Conservation (phyloP, 1,140 invertebrate genomes). For the Alviniconcha marisindica region DNA sequence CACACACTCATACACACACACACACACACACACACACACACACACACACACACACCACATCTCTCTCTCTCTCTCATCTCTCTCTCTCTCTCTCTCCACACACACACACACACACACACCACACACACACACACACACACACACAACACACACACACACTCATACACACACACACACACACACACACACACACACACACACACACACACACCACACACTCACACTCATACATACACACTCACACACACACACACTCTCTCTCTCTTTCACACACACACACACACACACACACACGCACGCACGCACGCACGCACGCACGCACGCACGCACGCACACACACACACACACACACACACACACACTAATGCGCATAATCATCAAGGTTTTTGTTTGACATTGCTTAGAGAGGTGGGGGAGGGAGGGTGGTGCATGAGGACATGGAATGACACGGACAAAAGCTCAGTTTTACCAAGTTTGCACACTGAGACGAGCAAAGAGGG, state of each 20-base stretch:
- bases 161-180: too few relatives aligned
- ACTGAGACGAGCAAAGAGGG: neutral
- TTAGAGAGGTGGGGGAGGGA: too few relatives aligned
- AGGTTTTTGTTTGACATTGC: too few relatives aligned
- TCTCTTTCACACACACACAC: neutral
- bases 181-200: too few relatives aligned
- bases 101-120: slow-evolving; percentile 26
- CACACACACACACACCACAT: slow-evolving; percentile 24
- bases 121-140: slow-evolving; percentile 15
- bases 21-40: slow-evolving; percentile 26
- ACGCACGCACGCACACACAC: slow-evolving; percentile 8
- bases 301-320: neutral
- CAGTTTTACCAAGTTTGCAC: too few relatives aligned
- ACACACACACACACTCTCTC: neutral
- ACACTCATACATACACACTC: neutral
- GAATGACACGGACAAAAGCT: too few relatives aligned
- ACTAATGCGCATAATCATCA: slow-evolving; percentile 28
- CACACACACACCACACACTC: neutral
- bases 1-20: neutral
- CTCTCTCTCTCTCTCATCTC: too few relatives aligned
- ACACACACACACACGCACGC: neutral
- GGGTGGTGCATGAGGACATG: too few relatives aligned
- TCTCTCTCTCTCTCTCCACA: too few relatives aligned
- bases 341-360: neutral
- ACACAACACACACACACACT: too few relatives aligned